Evolutionary conservation across 2,113 vertebrate genomes (phyloP), one percentile per base, ranked within the genome.

Genomic region (Tragelaphus buxtoni): DNA sequence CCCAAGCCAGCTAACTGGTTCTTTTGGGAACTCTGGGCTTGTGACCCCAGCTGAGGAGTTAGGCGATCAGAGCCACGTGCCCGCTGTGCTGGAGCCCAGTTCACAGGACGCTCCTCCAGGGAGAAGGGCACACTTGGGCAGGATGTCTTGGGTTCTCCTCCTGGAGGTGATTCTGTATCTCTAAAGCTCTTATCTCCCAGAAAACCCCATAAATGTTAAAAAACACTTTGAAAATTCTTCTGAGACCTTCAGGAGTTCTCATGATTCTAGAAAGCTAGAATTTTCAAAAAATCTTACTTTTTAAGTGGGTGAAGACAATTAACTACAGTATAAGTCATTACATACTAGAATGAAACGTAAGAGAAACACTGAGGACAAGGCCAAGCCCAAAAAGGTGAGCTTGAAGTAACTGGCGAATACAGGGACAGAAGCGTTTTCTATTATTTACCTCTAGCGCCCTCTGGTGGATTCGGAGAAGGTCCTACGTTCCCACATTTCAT

Each of bases 381-480:
- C 9, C 53, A 58, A 63, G 24, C 16, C 24, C 39, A 5, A n/a
- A 39, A 26, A 24, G 10, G 32, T 35, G 39, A 56, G 16, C 24
- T 87, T 51, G 39, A 72, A 60, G 63, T 20, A 42, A 53, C 18
- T n/a, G 35, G 32, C 39, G 45, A 56, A 56, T 32, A 35, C 3
- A 7, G 22, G 5, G 47, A 10, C 3, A 20, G 14, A 7, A 60
- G 10, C 1, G 2, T 32, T 81, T 69, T 69, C 2, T 83, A 83
- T 35, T 18, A 32, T 82, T 98, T 95, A 90, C 69, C 58, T 56
- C 49, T 88, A 17, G 97, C 96, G 65, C 97, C 96, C 96, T 91
- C 98, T 98, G 61, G 97, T 92, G 98, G 95, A 94, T 18, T 3
- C 4, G 24, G 24, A 4, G 4, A 9, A n/a, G 20, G 4, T 26